phyloP scores from a whole-genome alignment of 2,888 invertebrate species.

The Yponomeuta malinellus region DNA sequence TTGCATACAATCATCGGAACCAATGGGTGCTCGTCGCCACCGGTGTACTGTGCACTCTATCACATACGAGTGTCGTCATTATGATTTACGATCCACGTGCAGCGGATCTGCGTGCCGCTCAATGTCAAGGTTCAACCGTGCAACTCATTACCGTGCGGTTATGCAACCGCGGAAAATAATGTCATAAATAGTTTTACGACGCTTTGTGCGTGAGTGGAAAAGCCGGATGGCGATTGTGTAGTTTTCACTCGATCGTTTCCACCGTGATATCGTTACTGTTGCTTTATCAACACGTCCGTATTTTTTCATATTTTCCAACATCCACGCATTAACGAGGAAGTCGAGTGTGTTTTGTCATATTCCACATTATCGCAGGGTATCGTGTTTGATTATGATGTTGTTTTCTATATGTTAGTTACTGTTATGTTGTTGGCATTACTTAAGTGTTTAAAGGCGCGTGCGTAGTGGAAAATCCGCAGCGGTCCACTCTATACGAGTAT shows the following conservation, averaged over 20 bases:
- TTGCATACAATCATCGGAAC: not conserved
- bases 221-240: conserved; percentile 12
- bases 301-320: not conserved
- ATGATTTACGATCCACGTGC: conserved; percentile 63
- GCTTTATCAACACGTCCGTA: not conserved
- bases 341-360: not conserved
- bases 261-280: not conserved
- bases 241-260: not conserved
- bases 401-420: not conserved
- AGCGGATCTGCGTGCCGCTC: conserved; percentile 57
- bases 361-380: not conserved
- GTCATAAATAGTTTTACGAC: conserved; percentile 56
- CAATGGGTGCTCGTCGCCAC: not conserved
- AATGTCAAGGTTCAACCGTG: conserved; percentile 63
- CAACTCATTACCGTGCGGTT: conserved; percentile 41
- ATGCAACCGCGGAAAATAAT: conserved; percentile 64
- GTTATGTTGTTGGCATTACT: not conserved
- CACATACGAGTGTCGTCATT: not conserved
- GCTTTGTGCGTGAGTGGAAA: conserved; percentile 29
- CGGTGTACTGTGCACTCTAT: not conserved
- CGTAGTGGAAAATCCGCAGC: conserved; percentile 26
- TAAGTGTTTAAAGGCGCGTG: conserved; percentile 9
- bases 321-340: not conserved
- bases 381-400: not conserved
- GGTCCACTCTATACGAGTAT: conserved; percentile 4